Evolutionary conservation across 30 jellyfish, hydroid and myxozoan genomes (phyloP).

Genomic region (Sanderia malayensis): DNA sequence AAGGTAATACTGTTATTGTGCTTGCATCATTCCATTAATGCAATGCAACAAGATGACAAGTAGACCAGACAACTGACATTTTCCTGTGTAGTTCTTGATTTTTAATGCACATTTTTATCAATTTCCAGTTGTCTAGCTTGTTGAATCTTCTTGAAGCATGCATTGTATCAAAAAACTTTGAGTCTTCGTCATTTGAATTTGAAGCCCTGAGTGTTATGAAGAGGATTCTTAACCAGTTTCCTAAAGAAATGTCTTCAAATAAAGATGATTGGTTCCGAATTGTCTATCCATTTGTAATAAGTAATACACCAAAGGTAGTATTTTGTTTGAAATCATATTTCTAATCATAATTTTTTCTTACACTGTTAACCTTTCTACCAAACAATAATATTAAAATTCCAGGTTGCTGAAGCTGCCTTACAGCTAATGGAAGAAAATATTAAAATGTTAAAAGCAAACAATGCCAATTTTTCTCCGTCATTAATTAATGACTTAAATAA

Average conservation of each 20-base stretch:
- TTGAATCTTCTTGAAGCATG: constrained; percentile 12
- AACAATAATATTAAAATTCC: too few relatives aligned
- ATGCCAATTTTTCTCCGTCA: not conserved
- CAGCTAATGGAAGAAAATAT: not conserved
- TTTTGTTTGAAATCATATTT: too few relatives aligned
- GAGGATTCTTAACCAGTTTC: constrained; percentile 52
- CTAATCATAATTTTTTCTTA: too few relatives aligned
- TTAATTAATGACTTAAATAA: not conserved
- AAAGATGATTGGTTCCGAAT: constrained; percentile 59
- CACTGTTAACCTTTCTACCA: too few relatives aligned
- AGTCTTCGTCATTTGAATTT: constrained; percentile 37
- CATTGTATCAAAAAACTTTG: constrained; percentile 36
- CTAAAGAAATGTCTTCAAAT: constrained; percentile 35
- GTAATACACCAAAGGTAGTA: constrained; percentile 38
- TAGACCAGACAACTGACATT: not conserved
- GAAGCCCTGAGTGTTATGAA: constrained; percentile 47
- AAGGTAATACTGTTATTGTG: constrained; percentile 17
- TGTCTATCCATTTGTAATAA: constrained; percentile 64
- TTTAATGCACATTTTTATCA: not conserved
- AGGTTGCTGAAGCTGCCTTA: not conserved
- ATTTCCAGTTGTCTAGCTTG: constrained; percentile 5
- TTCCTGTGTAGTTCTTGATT: not conserved
- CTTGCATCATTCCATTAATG: not conserved
- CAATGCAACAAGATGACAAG: not conserved
- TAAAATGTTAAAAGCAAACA: not conserved